Conservation (phyloP, 2,113 vertebrate genomes). For the Lasiurus cinereus region DNA sequence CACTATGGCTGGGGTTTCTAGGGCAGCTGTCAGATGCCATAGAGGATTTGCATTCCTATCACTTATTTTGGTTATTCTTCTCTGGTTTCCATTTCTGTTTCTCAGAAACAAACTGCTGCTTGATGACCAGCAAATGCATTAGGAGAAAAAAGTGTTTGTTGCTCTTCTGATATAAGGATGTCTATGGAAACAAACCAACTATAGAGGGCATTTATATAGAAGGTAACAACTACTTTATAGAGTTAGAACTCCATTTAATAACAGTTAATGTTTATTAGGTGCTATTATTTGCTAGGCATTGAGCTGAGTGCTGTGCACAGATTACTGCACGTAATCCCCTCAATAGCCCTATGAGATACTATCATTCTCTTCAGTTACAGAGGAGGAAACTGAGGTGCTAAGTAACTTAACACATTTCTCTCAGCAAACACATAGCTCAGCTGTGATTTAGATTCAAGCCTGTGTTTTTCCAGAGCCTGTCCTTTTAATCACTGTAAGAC, state of each 20-base stretch:
- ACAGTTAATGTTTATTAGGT: slow-evolving; percentile 24
- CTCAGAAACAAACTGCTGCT: slow-evolving; percentile 18
- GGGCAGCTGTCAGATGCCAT: not conserved
- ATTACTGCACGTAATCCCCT: not conserved
- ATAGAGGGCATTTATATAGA: not conserved
- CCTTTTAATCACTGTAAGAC: not conserved
- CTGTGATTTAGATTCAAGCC: not conserved
- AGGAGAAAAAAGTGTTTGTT: not conserved
- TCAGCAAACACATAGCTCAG: not conserved
- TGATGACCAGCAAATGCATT: slow-evolving; percentile 22
- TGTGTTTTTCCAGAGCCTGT: not conserved
- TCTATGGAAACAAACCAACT: not conserved
- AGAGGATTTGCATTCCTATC: not conserved
- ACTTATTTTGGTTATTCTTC: not conserved
- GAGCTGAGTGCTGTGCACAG: not conserved
- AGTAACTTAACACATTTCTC: not conserved
- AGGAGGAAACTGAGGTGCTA: not conserved
- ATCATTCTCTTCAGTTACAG: slow-evolving; percentile 18
- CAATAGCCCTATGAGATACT: not conserved
- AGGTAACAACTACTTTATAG: not conserved
- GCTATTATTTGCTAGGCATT: not conserved
- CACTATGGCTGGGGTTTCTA: not conserved
- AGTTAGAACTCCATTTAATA: slow-evolving; percentile 14
- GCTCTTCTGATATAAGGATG: not conserved
- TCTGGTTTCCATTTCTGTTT: slow-evolving; percentile 50